phyloP scores from a whole-genome alignment of 64 coral and sea anemone genomes.

The Montipora efflorescens region DNA sequence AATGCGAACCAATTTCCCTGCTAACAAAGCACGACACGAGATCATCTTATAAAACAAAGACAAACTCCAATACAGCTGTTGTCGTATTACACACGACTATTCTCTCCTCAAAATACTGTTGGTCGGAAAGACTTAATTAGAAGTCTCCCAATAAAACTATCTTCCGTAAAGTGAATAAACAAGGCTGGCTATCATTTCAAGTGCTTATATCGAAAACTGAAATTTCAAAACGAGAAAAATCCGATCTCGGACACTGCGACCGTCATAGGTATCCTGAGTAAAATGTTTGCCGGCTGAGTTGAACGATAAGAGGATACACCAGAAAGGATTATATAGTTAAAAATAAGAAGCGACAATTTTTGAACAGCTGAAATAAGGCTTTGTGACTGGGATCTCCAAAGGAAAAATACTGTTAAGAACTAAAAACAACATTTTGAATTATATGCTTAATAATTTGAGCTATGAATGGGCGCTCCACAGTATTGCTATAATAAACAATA shows the following conservation, averaged over 20 bases:
- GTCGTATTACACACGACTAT: conserved; percentile 37
- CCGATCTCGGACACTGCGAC: neutral
- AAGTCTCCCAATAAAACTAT: conserved; percentile 49
- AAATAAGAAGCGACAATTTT: conserved; percentile 37
- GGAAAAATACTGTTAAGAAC: conserved; percentile 17
- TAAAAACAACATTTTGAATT: conserved; percentile 23
- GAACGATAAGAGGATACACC: neutral
- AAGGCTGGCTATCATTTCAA: neutral
- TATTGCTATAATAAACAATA: neutral
- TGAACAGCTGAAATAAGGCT: conserved; percentile 21
- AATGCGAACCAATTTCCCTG: conserved; percentile 37
- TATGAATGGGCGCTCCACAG: neutral
- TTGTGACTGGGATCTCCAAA: neutral
- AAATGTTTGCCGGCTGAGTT: neutral
- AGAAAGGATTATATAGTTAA: conserved; percentile 8
- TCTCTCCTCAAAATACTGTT: conserved; percentile 46
- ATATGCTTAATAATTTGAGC: neutral
- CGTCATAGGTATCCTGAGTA: neutral
- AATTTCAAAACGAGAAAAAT: neutral
- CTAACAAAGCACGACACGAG: conserved; percentile 55
- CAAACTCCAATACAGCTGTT: conserved; percentile 30
- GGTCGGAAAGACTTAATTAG: conserved; percentile 52
- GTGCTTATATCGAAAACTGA: conserved; percentile 12
- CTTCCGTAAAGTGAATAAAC: conserved; percentile 45
- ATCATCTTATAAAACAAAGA: conserved; percentile 33